A percentile compares a stretch with the other conserved stretches of the same genome.
phyloP scores from a whole-genome alignment of 2,113 vertebrate species.

The Dipodomys merriami region DNA sequence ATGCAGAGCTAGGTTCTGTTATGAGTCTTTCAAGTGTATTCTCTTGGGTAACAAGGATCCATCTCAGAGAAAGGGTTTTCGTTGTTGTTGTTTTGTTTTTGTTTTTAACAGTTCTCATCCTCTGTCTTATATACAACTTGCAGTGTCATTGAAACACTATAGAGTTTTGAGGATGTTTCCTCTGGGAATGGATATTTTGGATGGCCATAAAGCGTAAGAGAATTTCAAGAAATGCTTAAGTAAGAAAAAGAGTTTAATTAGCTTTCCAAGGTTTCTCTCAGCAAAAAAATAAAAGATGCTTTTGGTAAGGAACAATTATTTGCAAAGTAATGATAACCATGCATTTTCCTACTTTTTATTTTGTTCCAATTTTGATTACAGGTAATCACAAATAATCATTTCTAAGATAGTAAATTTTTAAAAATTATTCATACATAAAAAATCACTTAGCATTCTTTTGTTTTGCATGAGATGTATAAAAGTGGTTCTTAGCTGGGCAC shows the following conservation, averaged over 20 bases:
- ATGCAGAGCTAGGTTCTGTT: no score
- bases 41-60: neutral
- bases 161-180: neutral
- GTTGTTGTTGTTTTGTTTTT: no score
- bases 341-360: neutral
- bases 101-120: neutral
- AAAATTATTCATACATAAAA: neutral
- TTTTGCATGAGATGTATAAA: neutral
- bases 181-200: neutral
- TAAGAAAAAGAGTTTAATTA: neutral
- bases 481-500: no score
- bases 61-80: neutral
- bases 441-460: neutral
- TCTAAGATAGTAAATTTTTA: neutral
- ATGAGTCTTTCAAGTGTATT: neutral
- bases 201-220: neutral
- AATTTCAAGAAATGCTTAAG: slow-evolving; percentile 36
- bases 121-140: neutral
- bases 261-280: neutral
- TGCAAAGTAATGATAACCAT: neutral
- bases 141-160: neutral
- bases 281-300: neutral
- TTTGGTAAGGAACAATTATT: neutral
- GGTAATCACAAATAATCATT: neutral
- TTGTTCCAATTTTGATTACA: neutral